phyloP scores from a whole-genome alignment of 2,113 vertebrate genomes.

The Leptocoma aspasia region DNA sequence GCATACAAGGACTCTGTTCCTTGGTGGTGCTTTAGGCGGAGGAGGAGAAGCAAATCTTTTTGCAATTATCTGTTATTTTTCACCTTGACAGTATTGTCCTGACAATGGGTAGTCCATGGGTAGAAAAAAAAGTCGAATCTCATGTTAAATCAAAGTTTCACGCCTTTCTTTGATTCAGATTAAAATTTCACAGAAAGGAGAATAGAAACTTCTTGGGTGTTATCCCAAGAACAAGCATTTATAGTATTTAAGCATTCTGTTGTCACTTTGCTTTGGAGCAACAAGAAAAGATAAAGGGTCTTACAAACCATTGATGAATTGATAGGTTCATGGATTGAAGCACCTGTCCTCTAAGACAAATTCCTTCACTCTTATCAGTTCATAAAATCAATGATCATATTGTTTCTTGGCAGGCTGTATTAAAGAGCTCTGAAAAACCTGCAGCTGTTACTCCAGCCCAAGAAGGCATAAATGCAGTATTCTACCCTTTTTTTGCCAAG shows the following conservation, averaged over 20 bases:
- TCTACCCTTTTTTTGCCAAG: background rate
- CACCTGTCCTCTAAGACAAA: background rate
- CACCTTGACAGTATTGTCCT: background rate
- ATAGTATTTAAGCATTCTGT: background rate
- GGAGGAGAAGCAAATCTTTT: background rate
- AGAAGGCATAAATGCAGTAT: background rate
- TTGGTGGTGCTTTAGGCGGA: background rate
- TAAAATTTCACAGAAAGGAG: background rate
- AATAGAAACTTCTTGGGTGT: background rate
- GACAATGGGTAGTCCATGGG: background rate
- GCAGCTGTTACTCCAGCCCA: background rate
- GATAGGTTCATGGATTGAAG: background rate
- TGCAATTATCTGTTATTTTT: background rate
- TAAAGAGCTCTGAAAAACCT: background rate
- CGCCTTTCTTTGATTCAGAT: background rate
- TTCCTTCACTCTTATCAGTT: background rate
- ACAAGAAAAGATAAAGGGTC: background rate
- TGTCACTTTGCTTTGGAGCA: background rate
- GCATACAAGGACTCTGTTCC: background rate
- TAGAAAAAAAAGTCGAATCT: background rate
- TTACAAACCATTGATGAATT: background rate
- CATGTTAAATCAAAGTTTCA: background rate
- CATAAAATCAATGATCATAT: constrained; percentile 7
- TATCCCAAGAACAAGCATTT: background rate
- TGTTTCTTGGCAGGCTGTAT: background rate